phyloP scores from a whole-genome alignment of 2,797 vertebrate species.

The Liparis tanakae region DNA sequence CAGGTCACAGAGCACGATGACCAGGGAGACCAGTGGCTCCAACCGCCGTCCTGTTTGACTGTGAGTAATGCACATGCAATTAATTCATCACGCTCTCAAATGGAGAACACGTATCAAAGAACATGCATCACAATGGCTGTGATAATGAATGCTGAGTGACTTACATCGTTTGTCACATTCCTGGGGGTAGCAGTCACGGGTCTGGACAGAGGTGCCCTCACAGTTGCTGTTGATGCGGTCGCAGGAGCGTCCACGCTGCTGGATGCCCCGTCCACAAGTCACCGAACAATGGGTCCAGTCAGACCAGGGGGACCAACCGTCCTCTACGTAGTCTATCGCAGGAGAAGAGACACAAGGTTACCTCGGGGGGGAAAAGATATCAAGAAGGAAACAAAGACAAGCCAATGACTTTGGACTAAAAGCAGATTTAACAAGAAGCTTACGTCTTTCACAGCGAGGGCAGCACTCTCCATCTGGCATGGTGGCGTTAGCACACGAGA shows the following conservation, averaged over 20 bases:
- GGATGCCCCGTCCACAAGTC: constrained; percentile 94
- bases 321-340: constrained; percentile 89
- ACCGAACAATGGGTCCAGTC: constrained; percentile 98
- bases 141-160: constrained; percentile 57
- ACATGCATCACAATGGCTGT: constrained; percentile 7
- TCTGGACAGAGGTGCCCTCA: constrained; percentile 97
- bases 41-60: constrained; percentile 98
- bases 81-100: constrained; percentile 26
- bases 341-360: constrained; percentile 23
- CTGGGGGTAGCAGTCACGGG: constrained; percentile 94
- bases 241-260: constrained; percentile 97
- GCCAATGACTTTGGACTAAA: neutral
- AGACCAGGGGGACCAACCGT: constrained; percentile 99
- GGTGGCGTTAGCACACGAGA: constrained; percentile 94
- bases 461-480: constrained; percentile 98
- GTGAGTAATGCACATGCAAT: constrained; percentile 50
- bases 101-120: constrained; percentile 14
- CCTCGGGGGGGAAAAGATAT: neutral
- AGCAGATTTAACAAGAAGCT: constrained; percentile 57
- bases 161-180: constrained; percentile 99
- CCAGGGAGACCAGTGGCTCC: constrained; percentile 99
- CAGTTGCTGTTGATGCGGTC: constrained; percentile 98
- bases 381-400: neutral
- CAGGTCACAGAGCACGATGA: constrained; percentile 98
- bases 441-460: constrained; percentile 91